Conservation (phyloP, 1,140 invertebrate species). For the Ptiloglossa arizonensis region DNA sequence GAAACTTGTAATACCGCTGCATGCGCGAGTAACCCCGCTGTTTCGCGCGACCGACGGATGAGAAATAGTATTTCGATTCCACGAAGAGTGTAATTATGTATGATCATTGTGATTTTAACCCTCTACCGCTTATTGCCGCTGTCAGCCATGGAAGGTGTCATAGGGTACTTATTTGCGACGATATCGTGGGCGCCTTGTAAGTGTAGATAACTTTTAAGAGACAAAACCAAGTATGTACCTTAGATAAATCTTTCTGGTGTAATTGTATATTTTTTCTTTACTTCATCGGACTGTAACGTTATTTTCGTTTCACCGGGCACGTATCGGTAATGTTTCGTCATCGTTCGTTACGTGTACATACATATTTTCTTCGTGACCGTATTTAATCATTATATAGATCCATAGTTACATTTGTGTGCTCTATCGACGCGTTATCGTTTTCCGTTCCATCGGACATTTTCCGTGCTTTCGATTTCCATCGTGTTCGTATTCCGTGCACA, state of each 20-base stretch:
- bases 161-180: constrained; percentile 18
- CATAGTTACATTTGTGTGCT: neutral
- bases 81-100: constrained; percentile 1
- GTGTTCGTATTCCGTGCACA: neutral
- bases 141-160: neutral
- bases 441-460: too few relatives aligned
- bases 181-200: constrained; percentile 5
- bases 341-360: too few relatives aligned
- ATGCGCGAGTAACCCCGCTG: too few relatives aligned
- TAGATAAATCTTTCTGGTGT: neutral
- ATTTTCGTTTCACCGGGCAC: too few relatives aligned
- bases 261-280: neutral
- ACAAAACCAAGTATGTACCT: neutral
- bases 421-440: neutral
- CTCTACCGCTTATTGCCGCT: constrained; percentile 44
- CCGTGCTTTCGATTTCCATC: too few relatives aligned
- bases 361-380: too few relatives aligned
- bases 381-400: neutral
- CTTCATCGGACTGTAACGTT: neutral
- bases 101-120: constrained; percentile 56
- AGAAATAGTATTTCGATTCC: constrained; percentile 21
- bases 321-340: too few relatives aligned
- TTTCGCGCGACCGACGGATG: neutral
- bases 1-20: constrained; percentile 36
- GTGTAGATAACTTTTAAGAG: constrained; percentile 25